Conservation (phyloP, 92 coral and sea anemone species). For the Plumapathes pennacea region DNA sequence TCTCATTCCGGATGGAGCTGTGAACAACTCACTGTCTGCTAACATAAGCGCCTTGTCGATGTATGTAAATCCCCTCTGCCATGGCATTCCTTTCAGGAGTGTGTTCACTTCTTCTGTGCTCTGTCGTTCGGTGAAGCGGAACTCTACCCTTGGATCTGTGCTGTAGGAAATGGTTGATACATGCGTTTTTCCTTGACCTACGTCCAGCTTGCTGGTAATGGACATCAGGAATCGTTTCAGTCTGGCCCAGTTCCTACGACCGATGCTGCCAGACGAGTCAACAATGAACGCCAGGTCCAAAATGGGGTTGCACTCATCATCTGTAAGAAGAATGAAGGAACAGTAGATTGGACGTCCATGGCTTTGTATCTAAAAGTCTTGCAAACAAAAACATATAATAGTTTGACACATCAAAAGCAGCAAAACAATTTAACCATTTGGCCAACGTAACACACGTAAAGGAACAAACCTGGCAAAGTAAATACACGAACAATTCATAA, state of each 20-base stretch:
- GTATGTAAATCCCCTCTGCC: constrained; percentile 41
- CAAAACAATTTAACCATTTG: no score
- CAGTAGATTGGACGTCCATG: no score
- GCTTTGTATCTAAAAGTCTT: no score
- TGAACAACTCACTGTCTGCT: constrained; percentile 27
- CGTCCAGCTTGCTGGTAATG: constrained; percentile 47
- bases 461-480: no score
- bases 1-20: constrained; percentile 25
- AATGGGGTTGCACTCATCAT: constrained; percentile 43
- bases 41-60: constrained; percentile 23
- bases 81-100: constrained; percentile 16
- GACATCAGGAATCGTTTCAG: constrained; percentile 53
- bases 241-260: constrained; percentile 55
- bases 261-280: constrained; percentile 81
- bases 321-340: not conserved
- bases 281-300: constrained; percentile 64
- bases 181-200: constrained; percentile 56
- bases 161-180: constrained; percentile 63
- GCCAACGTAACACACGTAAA: no score
- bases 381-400: no score
- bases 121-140: constrained; percentile 37
- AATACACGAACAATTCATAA: no score
- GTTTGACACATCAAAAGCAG: no score
- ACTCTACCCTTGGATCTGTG: constrained; percentile 35
- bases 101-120: constrained; percentile 1